Conservation (phyloP, 2,113 vertebrate species). For the Rhynchopsitta pachyrhyncha region DNA sequence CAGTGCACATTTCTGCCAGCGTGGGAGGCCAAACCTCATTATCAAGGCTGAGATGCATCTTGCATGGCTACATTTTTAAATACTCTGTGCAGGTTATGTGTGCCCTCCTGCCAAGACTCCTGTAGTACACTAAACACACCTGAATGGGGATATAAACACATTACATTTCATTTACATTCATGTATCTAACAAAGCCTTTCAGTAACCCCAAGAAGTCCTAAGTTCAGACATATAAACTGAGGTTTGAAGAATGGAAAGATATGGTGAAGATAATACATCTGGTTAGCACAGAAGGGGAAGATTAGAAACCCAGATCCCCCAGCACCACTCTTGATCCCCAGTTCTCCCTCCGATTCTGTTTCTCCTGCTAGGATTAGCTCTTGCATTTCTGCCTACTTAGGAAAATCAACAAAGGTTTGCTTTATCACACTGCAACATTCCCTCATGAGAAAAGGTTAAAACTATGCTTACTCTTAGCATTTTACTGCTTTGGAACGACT, state of each 20-base stretch:
- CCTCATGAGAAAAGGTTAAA: slow-evolving; percentile 5
- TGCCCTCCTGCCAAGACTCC: not conserved
- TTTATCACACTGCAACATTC: not conserved
- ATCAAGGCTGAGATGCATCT: not conserved
- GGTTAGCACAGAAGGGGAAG: not conserved
- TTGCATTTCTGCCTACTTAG: not conserved
- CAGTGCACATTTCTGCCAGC: not conserved
- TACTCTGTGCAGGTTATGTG: not conserved
- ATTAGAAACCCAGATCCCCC: not conserved
- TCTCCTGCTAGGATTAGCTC: slow-evolving; percentile 7
- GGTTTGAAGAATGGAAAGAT: not conserved
- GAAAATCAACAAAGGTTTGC: slow-evolving; percentile 17
- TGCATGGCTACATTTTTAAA: not conserved
- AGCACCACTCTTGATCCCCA: not conserved
- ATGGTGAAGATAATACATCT: not conserved
- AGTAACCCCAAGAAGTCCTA: not conserved
- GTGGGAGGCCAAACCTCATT: not conserved
- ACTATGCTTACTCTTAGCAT: slow-evolving; percentile 3
- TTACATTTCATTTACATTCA: not conserved
- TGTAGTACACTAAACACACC: not conserved
- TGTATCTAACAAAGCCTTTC: not conserved
- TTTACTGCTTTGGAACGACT: not conserved
- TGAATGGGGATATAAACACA: not conserved
- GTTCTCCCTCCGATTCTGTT: not conserved
- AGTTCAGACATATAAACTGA: not conserved